phyloP scores from a whole-genome alignment of 2,797 vertebrate genomes.

The Chelidonichthys spinosus region DNA sequence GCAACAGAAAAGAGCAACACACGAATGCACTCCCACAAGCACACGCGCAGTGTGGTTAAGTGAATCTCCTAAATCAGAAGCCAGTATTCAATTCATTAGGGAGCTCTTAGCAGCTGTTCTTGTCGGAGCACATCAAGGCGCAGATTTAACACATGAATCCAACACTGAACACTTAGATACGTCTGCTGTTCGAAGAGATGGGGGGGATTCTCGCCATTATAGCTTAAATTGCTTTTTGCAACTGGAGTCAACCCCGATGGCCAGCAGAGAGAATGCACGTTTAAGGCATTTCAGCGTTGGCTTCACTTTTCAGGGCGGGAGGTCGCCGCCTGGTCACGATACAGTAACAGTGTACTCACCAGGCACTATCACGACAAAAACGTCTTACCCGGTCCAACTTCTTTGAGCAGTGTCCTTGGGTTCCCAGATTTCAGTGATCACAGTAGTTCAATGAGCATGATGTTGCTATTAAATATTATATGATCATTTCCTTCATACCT shows the following conservation, averaged over 20 bases:
- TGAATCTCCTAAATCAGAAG: constrained; percentile 71
- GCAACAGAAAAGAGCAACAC: constrained; percentile 35
- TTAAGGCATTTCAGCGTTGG: background rate
- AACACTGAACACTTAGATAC: constrained; percentile 53
- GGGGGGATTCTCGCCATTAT: constrained; percentile 43
- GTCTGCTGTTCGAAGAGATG: constrained; percentile 37
- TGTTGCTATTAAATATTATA: background rate
- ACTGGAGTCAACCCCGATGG: no score
- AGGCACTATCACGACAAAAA: background rate
- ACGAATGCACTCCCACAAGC: constrained; percentile 34
- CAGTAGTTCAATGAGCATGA: background rate
- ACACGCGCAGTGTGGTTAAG: constrained; percentile 51
- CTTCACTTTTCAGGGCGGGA: background rate
- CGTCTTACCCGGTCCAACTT: background rate
- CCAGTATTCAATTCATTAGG: constrained; percentile 72
- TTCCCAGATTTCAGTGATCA: background rate
- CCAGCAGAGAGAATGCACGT: no score
- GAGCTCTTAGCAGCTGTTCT: constrained; percentile 74
- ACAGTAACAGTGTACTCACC: background rate
- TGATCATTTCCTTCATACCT: no score
- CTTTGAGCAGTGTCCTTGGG: background rate
- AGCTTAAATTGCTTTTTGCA: constrained; percentile 43
- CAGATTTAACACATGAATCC: constrained; percentile 65
- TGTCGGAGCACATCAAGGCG: constrained; percentile 68
- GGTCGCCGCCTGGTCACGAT: background rate